Evolutionary conservation across 2,797 vertebrate genomes (phyloP), one percentile per base, ranked within the genome.

Genomic region (Cirrhinus mrigala): DNA sequence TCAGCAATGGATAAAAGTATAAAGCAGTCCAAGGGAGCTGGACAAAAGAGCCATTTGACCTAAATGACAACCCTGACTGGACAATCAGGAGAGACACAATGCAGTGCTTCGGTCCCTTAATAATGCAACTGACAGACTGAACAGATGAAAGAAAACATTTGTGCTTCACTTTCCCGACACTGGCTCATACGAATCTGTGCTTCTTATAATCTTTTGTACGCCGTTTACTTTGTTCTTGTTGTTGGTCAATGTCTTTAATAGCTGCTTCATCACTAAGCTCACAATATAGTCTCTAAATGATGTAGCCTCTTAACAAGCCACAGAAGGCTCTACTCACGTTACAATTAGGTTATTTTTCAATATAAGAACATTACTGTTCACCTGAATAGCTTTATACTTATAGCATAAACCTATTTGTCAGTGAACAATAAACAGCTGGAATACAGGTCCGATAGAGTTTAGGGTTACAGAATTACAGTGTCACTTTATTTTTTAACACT

Each of bases 11-110:
- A 85, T 64, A 79, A 33, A 87, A 70, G 52, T 44, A 71, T 37
- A 76, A 76, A 66, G 46, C 24, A 27, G 7, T 69, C 8, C 37
- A 22, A 52, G 15, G 6, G 50, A 69, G 64, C 44, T 4, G 73
- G 50, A 87, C 66, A 89, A 90, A 90, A 73, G 73, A 85, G 50
- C 46, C 70, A 48, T 73, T 86, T 78, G 80, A 70, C 73, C 77
- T 50, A 46, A 66, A 48, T 82, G 44, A 77, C 48, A n/a, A 50
- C 24, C 24, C 64, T 60, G 69, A 71, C 20, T 50, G n/a, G 62
- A 69, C 46, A 68, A 15, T 46, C 66, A 71, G 29, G 12, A 56
- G 29, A 80, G 54, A 22, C 60, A 71, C 58, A 82, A 82, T n/a
- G 54, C n/a, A 78, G 22, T 40, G 50, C 73, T 62, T 85, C 68